These are phyloP conservation scores for Drosophila prolongata DNA, from an alignment of 2,888 invertebrate genomes.

Conservation along the genomic window DNA sequence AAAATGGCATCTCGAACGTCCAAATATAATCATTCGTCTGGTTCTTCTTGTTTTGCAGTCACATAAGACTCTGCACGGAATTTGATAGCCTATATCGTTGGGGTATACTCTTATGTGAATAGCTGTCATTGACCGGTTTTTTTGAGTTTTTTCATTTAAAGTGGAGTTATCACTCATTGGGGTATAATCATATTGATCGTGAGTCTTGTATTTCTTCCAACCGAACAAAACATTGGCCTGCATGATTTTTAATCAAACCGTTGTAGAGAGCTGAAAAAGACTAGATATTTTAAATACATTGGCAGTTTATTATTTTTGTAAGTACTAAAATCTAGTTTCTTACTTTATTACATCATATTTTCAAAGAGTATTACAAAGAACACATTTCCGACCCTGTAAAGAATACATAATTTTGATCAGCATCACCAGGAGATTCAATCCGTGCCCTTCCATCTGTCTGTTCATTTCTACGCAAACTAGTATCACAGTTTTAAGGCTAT, in stretches of 20 bases:
- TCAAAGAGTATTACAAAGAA: too few relatives aligned
- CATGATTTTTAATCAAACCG: slow-evolving; percentile 22
- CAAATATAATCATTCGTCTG: slow-evolving; percentile 3
- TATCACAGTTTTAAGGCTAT: too few relatives aligned
- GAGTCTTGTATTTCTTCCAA: slow-evolving; percentile 7
- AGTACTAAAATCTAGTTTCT: too few relatives aligned
- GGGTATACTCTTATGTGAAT: slow-evolving; percentile 1
- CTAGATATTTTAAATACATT: slow-evolving; percentile 3
- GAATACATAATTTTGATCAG: too few relatives aligned
- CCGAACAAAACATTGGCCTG: slow-evolving; percentile 14
- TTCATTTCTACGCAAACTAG: too few relatives aligned
- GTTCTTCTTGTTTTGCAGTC: slow-evolving; percentile 2
- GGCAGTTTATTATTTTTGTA: too few relatives aligned
- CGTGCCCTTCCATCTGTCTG: too few relatives aligned
- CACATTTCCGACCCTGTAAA: too few relatives aligned
- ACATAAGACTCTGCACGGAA: background rate
- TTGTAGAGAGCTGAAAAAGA: slow-evolving; percentile 8
- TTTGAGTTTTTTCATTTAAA: background rate
- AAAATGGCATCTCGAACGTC: slow-evolving; percentile 10
- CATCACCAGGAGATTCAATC: too few relatives aligned
- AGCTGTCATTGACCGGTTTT: background rate
- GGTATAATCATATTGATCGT: slow-evolving; percentile 1
- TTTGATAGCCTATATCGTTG: slow-evolving; percentile 1
- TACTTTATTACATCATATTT: too few relatives aligned
- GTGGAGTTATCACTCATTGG: background rate